phyloP scores from a whole-genome alignment of 2,888 invertebrate species.

The Tanypteryx hageni region DNA sequence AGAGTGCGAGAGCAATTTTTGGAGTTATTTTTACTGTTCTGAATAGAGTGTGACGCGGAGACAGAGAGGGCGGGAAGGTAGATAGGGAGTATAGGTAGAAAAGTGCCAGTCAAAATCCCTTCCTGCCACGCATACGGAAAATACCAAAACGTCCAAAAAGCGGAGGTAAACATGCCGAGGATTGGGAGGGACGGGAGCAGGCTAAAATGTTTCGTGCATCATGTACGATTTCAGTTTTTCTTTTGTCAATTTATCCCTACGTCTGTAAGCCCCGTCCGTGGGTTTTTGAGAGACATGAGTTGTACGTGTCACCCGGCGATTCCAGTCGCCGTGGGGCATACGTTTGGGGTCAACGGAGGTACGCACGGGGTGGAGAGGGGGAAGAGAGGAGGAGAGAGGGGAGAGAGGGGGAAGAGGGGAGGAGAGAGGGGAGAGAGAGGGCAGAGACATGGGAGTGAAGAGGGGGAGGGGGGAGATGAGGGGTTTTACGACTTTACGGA shows the following conservation, averaged over 20 bases:
- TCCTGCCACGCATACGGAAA: conserved; percentile 18
- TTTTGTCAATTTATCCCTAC: background rate
- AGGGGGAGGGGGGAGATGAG: background rate
- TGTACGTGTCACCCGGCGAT: background rate
- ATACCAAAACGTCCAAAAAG: background rate
- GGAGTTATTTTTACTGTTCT: conserved; percentile 33
- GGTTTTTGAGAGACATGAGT: too few species aligned
- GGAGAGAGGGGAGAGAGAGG: background rate
- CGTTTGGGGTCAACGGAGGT: background rate
- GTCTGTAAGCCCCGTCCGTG: too few species aligned
- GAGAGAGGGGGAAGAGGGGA: too few species aligned
- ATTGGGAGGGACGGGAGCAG: too few species aligned
- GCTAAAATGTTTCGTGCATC: background rate
- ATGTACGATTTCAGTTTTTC: background rate
- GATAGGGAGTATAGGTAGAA: background rate
- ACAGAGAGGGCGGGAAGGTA: background rate
- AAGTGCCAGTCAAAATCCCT: conserved; percentile 11
- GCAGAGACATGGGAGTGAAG: background rate
- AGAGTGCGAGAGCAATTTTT: conserved; percentile 8
- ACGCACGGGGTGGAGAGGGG: background rate
- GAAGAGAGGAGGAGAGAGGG: background rate
- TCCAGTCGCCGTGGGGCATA: background rate
- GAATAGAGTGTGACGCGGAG: too few species aligned
- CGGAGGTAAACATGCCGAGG: background rate
- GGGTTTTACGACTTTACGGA: background rate